A percentile compares a stretch with the other conserved stretches of the same genome.
Conservation (phyloP, 2,888 invertebrate genomes). For the Nymphalis polychloros region DNA sequence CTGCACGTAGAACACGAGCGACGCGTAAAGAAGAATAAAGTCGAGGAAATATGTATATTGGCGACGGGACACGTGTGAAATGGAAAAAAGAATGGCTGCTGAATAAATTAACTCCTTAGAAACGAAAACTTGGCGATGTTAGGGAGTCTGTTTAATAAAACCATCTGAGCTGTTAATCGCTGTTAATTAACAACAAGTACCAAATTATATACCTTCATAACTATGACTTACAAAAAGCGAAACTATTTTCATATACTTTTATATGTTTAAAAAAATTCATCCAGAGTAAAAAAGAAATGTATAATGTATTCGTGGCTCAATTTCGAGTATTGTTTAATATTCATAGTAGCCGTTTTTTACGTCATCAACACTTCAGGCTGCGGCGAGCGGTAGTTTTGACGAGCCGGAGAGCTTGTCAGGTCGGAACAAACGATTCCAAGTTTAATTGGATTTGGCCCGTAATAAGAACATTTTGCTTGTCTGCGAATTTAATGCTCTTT, state of each 20-base stretch:
- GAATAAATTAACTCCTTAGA: background rate
- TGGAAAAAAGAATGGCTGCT: background rate
- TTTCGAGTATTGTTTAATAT: constrained; percentile 22
- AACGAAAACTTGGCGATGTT: background rate
- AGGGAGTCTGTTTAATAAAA: too few relatives aligned
- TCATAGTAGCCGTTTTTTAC: constrained; percentile 24
- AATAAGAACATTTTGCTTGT: constrained; percentile 28
- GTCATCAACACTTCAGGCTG: constrained; percentile 25
- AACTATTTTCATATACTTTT: background rate
- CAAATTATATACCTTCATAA: background rate
- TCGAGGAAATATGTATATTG: constrained; percentile 18
- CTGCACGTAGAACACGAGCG: constrained; percentile 21
- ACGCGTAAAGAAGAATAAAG: constrained; percentile 22
- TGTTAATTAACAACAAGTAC: background rate
- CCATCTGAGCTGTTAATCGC: too few relatives aligned
- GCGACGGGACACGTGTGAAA: constrained; percentile 17
- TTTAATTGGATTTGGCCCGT: constrained; percentile 35
- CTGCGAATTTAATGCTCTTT: constrained; percentile 24
- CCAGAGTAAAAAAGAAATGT: background rate
- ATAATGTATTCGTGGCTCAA: constrained; percentile 3
- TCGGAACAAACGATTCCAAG: constrained; percentile 29
- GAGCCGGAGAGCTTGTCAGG: constrained; percentile 18
- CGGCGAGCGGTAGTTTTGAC: constrained; percentile 20
- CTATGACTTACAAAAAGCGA: background rate
- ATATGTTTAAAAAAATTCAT: background rate